These are phyloP conservation scores for Drosophila lowei DNA, from an alignment of 1,140 invertebrate species.

Conservation along the genomic window DNA sequence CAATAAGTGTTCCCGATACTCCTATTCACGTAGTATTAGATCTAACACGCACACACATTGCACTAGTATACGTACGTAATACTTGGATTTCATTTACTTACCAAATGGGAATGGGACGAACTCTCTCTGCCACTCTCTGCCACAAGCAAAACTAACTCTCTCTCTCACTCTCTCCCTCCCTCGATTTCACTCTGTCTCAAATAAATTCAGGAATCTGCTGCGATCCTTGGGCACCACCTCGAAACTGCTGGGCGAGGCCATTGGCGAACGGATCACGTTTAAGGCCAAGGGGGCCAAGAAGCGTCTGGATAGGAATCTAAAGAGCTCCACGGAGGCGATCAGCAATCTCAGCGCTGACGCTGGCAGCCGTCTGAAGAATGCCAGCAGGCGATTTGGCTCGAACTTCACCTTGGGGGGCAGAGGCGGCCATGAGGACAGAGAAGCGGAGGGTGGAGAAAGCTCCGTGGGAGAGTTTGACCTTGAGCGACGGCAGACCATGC, in stretches of 20 bases:
- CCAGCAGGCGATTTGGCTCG: slow-evolving; percentile 62
- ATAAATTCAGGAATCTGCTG: slow-evolving; percentile 60
- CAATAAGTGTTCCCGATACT: too few relatives aligned
- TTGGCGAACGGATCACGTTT: slow-evolving; percentile 71
- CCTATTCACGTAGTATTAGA: too few relatives aligned
- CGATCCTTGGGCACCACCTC: slow-evolving; percentile 78
- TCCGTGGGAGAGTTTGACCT: slow-evolving; percentile 21
- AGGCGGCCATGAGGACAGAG: slow-evolving; percentile 22
- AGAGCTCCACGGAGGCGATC: slow-evolving; percentile 68
- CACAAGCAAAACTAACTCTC: not conserved
- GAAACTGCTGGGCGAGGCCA: slow-evolving; percentile 76
- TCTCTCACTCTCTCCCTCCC: not conserved
- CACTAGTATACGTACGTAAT: too few relatives aligned
- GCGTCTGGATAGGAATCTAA: slow-evolving; percentile 76
- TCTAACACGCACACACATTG: too few relatives aligned
- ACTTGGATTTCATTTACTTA: too few relatives aligned
- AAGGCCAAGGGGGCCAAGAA: slow-evolving; percentile 76
- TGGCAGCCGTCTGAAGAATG: slow-evolving; percentile 59
- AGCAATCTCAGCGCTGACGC: slow-evolving; percentile 71
- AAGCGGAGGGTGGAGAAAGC: not conserved
- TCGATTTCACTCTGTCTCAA: too few relatives aligned
- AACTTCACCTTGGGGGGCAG: slow-evolving; percentile 64
- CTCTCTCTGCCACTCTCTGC: not conserved
- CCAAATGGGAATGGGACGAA: not conserved
- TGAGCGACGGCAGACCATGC: slow-evolving; percentile 74